Evolutionary conservation across 2,888 invertebrate species (phyloP), one percentile per base, ranked within the genome.

Genomic region (Drosophila kuntzei): DNA sequence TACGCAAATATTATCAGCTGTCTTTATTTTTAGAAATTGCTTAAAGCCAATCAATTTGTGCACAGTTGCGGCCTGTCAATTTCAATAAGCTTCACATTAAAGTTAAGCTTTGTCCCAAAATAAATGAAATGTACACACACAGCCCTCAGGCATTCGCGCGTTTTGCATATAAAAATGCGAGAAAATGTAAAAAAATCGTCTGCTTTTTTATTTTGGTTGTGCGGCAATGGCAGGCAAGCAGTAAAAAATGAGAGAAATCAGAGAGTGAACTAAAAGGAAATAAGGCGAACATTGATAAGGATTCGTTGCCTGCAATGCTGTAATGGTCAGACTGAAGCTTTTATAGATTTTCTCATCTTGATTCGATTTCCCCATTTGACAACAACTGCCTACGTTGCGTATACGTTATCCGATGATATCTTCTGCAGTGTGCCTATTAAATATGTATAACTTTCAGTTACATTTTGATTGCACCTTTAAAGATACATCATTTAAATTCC

Each of bases 11-110:
- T 49, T 32, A 41, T 50, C 27, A 49, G 53, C 29, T 41, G 41
- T 27, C 18, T 14, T 27, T 12, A n/a, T n/a, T 16, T 46, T 41
- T 5, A 20, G 8, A 29, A 32, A 34, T 63, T 43, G 32, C 32
- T 43, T 54, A 36, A 54, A 66, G 63, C 44, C 73, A 77, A 83
- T 83, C 84, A 71, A 81, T 84, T 81, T 79, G 41, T 46, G 51
- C 55, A 14, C 47, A 58, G 55, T 61, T 53, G 36, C n/a, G 34
- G 54, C 61, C 73, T 87, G 79, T 80, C 87, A 83, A 74, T 83
- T 76, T 68, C 69, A 76, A 71, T 83, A 68, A 78, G 71, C 61
- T 55, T 11, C 20, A 32, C 66, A 60, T 64, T 68, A 51, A 61
- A 58, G 59, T 58, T 47, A 54, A 63, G 46, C 62, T 27, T 36